phyloP scores from a whole-genome alignment of 2,888 invertebrate genomes.

The Eurytoma adleriae region DNA sequence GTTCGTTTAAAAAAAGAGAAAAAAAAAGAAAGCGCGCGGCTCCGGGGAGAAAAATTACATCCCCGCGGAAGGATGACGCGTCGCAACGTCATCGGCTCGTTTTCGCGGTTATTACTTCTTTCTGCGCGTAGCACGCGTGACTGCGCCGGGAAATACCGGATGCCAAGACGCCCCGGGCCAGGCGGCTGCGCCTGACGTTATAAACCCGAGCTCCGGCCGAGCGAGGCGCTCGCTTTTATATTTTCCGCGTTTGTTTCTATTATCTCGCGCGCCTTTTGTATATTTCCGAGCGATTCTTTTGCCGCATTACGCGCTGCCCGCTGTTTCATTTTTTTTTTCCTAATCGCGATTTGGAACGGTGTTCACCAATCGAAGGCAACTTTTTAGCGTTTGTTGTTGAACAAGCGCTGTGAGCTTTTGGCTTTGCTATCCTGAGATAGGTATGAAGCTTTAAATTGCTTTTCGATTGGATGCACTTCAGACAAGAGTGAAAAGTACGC shows the following conservation, averaged over 20 bases:
- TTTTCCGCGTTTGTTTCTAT: constrained; percentile 18
- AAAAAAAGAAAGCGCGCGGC: not conserved
- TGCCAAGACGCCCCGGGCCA: constrained; percentile 58
- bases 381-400: no score
- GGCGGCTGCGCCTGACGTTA: constrained; percentile 58
- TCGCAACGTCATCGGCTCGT: constrained; percentile 29
- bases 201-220: constrained; percentile 42
- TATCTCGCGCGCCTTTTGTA: constrained; percentile 26
- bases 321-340: not conserved
- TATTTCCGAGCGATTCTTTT: constrained; percentile 34
- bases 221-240: not conserved
- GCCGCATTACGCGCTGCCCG: not conserved
- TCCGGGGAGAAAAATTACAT: constrained; percentile 33
- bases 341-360: not conserved
- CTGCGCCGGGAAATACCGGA: constrained; percentile 55
- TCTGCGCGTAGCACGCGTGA: constrained; percentile 11
- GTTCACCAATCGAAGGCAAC: no score
- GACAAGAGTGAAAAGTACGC: no score
- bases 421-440: no score
- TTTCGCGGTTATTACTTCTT: constrained; percentile 42
- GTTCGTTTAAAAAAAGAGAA: not conserved
- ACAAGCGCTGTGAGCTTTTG: no score
- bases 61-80: not conserved
- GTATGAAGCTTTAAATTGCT: no score
- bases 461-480: no score